phyloP scores from a whole-genome alignment of 2,888 invertebrate species.

The Galeopsomyia nigrocyanea region DNA sequence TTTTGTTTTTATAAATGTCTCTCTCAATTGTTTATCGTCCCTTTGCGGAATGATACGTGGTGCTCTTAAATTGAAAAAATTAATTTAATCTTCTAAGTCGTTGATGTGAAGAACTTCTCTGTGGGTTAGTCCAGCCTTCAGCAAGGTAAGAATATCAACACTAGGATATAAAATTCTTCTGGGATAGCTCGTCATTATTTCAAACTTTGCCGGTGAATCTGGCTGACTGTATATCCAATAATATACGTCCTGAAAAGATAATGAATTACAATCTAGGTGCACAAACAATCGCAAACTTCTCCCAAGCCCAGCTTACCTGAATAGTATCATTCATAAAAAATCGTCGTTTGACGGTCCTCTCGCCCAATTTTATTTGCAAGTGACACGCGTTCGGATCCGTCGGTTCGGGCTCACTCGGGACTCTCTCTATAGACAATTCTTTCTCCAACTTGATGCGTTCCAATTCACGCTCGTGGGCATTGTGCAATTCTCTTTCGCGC shows the following conservation, averaged over 20 bases:
- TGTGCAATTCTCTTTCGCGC: slow-evolving; percentile 69
- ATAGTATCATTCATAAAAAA: slow-evolving; percentile 86
- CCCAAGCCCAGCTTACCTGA: slow-evolving; percentile 73
- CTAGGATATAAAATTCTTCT: slow-evolving; percentile 80
- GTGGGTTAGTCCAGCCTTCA: slow-evolving; percentile 86
- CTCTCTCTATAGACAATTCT: slow-evolving; percentile 74
- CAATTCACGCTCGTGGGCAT: slow-evolving; percentile 71
- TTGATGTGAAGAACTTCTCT: slow-evolving; percentile 95
- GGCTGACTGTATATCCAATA: slow-evolving; percentile 97
- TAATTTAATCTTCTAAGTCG: slow-evolving; percentile 82
- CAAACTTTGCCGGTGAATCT: slow-evolving; percentile 73
- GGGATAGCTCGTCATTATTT: slow-evolving; percentile 96
- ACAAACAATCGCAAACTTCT: no score
- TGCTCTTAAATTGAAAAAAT: slow-evolving; percentile 35
- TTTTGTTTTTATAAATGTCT: slow-evolving; percentile 48
- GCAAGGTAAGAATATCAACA: slow-evolving; percentile 74
- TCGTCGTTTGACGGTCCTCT: slow-evolving; percentile 87
- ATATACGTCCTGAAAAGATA: slow-evolving; percentile 84
- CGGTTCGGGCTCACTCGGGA: slow-evolving; percentile 84
- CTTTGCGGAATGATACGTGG: slow-evolving; percentile 51
- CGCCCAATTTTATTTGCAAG: slow-evolving; percentile 92
- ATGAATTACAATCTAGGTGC: not conserved
- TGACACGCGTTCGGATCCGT: slow-evolving; percentile 80
- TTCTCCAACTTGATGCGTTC: slow-evolving; percentile 78
- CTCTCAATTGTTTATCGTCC: slow-evolving; percentile 50